Evolutionary conservation across 2,888 invertebrate species (phyloP).

Genomic region (Podotricha telesiphe): DNA sequence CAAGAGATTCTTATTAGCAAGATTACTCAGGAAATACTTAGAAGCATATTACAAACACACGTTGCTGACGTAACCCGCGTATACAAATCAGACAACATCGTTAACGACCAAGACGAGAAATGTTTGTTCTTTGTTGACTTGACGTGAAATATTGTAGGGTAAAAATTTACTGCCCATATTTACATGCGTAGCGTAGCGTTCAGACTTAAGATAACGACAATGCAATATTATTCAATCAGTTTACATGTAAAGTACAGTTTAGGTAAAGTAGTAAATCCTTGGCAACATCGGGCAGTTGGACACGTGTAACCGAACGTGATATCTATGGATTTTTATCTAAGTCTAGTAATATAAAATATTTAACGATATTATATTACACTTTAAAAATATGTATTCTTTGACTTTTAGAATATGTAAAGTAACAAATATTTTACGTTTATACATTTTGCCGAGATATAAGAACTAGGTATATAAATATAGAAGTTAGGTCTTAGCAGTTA

Average conservation of each 20-base stretch:
- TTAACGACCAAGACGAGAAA: conserved; percentile 35
- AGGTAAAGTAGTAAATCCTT: conserved; percentile 7
- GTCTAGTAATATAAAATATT: neutral
- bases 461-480: no score
- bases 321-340: neutral
- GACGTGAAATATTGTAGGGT: conserved; percentile 26
- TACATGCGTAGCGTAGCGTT: neutral
- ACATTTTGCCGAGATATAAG: no score
- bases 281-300: neutral
- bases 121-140: conserved; percentile 34
- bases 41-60: neutral
- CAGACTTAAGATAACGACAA: neutral
- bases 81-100: conserved; percentile 38
- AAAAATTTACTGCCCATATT: conserved; percentile 2
- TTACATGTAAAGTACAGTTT: neutral
- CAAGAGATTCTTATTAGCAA: neutral
- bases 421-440: no score
- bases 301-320: neutral
- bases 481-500: no score
- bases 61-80: conserved; percentile 6
- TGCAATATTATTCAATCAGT: neutral
- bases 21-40: neutral
- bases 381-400: no score
- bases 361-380: no score
- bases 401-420: no score